Conservation (phyloP, 2,797 vertebrate species). For the Petrocephalus sullivani region DNA sequence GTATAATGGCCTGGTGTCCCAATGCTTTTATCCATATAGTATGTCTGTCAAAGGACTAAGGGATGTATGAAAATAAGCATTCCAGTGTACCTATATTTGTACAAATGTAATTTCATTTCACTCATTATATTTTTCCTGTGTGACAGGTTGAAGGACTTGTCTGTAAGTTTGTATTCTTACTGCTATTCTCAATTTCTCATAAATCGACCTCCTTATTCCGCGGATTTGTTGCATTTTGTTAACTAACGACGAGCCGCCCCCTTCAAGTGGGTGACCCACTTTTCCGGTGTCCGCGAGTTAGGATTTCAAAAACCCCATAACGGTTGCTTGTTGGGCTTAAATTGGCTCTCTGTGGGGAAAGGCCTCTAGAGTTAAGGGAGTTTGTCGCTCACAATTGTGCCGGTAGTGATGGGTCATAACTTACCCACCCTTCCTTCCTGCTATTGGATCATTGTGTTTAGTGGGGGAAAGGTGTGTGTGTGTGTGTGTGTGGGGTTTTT, state of each 20-base stretch:
- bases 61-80: not conserved
- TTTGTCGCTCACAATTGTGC: slow-evolving; percentile 27
- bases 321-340: not conserved
- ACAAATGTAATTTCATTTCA: not conserved
- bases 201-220: not conserved
- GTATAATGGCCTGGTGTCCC: not conserved
- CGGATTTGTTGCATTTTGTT: not conserved
- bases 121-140: not conserved
- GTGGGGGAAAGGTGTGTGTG: slow-evolving; percentile 2
- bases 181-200: not conserved
- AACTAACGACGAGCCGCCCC: not conserved
- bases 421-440: slow-evolving; percentile 55
- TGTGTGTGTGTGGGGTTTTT: not conserved
- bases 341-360: slow-evolving; percentile 21
- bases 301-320: not conserved
- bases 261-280: not conserved
- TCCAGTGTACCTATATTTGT: not conserved
- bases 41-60: not conserved
- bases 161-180: not conserved
- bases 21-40: not conserved
- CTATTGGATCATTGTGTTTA: slow-evolving; percentile 42
- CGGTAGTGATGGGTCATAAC: not conserved
- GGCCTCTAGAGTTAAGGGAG: slow-evolving; percentile 32
- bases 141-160: not conserved
- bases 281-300: not conserved